Percentiles rank a stretch among this genome's conserved stretches.
These are phyloP conservation scores for Spodoptera litura DNA, from an alignment of 1,140 invertebrate species.

Conservation along the genomic window DNA sequence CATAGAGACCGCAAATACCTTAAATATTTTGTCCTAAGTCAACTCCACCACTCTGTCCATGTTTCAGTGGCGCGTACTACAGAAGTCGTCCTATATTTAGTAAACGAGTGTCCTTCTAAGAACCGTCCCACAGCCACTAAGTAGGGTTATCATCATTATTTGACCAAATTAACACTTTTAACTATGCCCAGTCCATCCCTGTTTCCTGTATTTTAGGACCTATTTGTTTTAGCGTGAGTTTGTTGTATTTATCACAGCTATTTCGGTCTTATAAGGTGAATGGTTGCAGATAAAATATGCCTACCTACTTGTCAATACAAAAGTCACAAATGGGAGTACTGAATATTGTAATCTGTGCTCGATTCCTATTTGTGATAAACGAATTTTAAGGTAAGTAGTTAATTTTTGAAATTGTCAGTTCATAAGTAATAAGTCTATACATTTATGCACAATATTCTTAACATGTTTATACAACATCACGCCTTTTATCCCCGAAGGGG, in stretches of 20 bases:
- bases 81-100: constrained; percentile 75
- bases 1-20: no score
- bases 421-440: no score
- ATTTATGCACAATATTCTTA: no score
- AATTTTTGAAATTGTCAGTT: no score
- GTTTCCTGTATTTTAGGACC: constrained; percentile 50
- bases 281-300: no score
- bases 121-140: constrained; percentile 78
- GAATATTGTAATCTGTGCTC: no score
- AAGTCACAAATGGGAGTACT: no score
- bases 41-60: constrained; percentile 51
- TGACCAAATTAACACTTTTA: constrained; percentile 83
- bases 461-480: no score
- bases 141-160: constrained; percentile 81
- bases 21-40: not conserved
- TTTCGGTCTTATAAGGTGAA: constrained; percentile 7
- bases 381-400: no score
- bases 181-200: constrained; percentile 48
- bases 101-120: constrained; percentile 77
- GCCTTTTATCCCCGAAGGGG: no score
- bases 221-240: constrained; percentile 16
- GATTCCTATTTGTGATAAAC: no score
- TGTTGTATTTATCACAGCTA: constrained; percentile 19
- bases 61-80: constrained; percentile 66
- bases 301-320: no score